A percentile compares a stretch with the other conserved stretches of the same genome.
These are phyloP conservation scores for Eilema depressum DNA, from an alignment of 2,888 invertebrate species.

Conservation along the genomic window DNA sequence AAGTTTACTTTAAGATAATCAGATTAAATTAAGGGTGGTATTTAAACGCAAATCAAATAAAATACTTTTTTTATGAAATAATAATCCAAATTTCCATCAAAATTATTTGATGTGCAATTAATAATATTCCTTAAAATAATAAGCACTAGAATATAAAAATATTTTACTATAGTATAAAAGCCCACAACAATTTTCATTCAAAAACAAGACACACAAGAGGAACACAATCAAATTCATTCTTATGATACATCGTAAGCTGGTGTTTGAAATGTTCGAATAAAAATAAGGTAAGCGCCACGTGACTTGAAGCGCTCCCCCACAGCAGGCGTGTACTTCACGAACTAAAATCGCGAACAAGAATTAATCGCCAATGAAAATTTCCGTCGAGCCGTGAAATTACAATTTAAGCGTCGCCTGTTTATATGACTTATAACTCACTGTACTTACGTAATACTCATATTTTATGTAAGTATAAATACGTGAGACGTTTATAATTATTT, in stretches of 20 bases:
- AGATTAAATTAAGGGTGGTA: not conserved
- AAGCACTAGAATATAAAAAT: too few relatives aligned
- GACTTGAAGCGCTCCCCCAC: slow-evolving; percentile 55
- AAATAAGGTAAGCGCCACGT: slow-evolving; percentile 58
- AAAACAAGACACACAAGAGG: slow-evolving; percentile 27
- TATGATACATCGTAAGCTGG: slow-evolving; percentile 47
- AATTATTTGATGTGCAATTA: too few relatives aligned
- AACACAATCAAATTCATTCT: slow-evolving; percentile 47
- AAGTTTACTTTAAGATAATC: not conserved
- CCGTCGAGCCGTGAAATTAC: slow-evolving; percentile 83
- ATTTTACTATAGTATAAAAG: too few relatives aligned
- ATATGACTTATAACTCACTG: slow-evolving; percentile 60
- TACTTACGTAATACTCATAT: slow-evolving; percentile 12
- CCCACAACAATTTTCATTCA: not conserved
- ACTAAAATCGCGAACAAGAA: slow-evolving; percentile 77
- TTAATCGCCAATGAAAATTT: slow-evolving; percentile 84
- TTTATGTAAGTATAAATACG: not conserved
- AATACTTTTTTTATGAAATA: too few relatives aligned
- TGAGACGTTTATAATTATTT: not conserved
- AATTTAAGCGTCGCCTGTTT: slow-evolving; percentile 79
- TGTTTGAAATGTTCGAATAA: slow-evolving; percentile 45
- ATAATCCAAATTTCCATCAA: too few relatives aligned
- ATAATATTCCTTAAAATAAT: too few relatives aligned
- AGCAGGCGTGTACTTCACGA: slow-evolving; percentile 57
- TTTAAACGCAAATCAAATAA: too few relatives aligned